Base-by-base conservation (phyloP, 1,140 invertebrate species). In the Platyura marginata region DNA sequence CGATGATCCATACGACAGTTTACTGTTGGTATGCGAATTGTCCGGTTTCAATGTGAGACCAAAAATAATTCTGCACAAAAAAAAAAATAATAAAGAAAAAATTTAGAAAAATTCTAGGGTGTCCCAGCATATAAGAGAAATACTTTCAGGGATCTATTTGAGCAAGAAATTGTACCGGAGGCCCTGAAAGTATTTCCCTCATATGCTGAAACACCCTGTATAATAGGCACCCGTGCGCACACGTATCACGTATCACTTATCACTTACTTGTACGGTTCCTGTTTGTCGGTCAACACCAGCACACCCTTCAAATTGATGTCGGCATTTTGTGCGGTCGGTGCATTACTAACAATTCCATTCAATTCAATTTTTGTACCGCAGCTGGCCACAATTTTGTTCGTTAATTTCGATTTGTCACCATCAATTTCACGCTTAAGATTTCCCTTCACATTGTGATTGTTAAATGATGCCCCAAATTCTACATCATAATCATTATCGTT, bases 401-500 rank as follows among this genome's bases (percentile, higher is more conserved):
- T 54, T 2, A 59, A 38, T 13, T 42, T 35, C 42, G 44, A 57
- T 5, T 51, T 49, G 2, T 36, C 22, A 9, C 16, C 25, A n/a
- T 48, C 52, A 2, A 50, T 42, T 10, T 56, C 47, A 16, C 45
- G 41, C 10, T 52, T 56, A 0, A 51, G 49, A 3, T 49, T 21
- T 15, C 60, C 10, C 18, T 57, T 53, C 5, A 59, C 39, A 2
- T 44, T 47, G 19, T 57, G 47, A 34, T 55, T 51, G 18, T 61
- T 59, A 2, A 55, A 34, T 22, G 49, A 55, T 0, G 32, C 54
- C 13, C 47, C 55, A 3, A 49, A 47, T 13, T 47, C 42, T 5
- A 57, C 19, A 57, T 64, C 21, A 65, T 40, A 53, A 56, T 62
- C 42, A 60, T 47, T 32, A 46, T 54, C 10, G 54, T 47, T 42